phyloP scores from a whole-genome alignment of 35 echinoderm and acorn worm genomes.

The Lytechinus pictus region DNA sequence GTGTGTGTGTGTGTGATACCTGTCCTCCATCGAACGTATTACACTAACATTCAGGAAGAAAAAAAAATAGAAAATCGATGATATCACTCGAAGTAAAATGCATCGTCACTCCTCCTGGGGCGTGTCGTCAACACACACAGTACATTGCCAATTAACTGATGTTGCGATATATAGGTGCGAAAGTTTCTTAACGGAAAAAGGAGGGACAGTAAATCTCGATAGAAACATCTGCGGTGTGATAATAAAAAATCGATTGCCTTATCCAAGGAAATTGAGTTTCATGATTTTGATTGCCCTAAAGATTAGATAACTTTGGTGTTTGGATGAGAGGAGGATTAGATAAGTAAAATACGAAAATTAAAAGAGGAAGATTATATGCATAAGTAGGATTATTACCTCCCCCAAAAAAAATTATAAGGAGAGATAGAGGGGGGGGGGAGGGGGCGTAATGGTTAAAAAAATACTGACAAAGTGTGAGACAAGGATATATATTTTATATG shows the following conservation, averaged over 20 bases:
- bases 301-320: not conserved
- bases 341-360: not conserved
- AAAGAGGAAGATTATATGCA: too few species aligned
- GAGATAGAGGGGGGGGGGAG: too few species aligned
- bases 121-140: not conserved
- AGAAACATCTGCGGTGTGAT: slow-evolving; percentile 11
- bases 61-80: not conserved
- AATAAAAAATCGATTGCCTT: not conserved
- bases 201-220: not conserved
- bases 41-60: not conserved
- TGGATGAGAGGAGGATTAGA: not conserved
- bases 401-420: too few species aligned
- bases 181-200: not conserved
- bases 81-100: not conserved
- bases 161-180: not conserved
- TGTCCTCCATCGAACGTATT: not conserved
- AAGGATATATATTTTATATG: too few species aligned
- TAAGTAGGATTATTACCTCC: too few species aligned
- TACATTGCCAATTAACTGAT: not conserved
- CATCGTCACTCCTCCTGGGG: not conserved
- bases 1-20: not conserved
- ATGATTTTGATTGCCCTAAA: not conserved
- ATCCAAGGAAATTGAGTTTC: not conserved
- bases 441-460: too few species aligned
- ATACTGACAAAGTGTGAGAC: too few species aligned